phyloP scores from a whole-genome alignment of 92 coral and sea anemone genomes.

The Ricordea florida region DNA sequence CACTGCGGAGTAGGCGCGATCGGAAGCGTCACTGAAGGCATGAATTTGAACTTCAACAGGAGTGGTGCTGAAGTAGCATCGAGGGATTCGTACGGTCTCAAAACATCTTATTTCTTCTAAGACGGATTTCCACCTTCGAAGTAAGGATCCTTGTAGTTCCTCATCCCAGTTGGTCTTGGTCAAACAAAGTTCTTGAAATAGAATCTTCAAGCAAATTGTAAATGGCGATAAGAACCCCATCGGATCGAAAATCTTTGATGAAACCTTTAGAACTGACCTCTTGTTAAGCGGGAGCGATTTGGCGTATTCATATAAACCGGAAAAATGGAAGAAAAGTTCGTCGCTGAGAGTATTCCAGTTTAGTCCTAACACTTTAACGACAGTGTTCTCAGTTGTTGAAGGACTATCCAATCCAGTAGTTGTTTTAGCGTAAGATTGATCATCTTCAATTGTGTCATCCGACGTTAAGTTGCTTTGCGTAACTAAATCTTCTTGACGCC shows the following conservation, averaged over 20 bases:
- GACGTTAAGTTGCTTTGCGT: neutral
- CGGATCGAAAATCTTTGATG: constrained; percentile 76
- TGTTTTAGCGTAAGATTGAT: constrained; percentile 33
- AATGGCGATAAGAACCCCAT: constrained; percentile 64
- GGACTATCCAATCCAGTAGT: constrained; percentile 38
- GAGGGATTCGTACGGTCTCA: constrained; percentile 37
- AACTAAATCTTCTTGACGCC: neutral
- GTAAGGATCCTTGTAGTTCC: constrained; percentile 33
- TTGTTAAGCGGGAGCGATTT: constrained; percentile 65
- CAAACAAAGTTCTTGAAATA: constrained; percentile 71
- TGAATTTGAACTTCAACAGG: constrained; percentile 17
- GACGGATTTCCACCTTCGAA: constrained; percentile 43
- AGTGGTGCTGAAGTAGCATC: constrained; percentile 34
- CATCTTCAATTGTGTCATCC: constrained; percentile 29
- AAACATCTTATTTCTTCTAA: constrained; percentile 34
- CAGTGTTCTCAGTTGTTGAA: neutral
- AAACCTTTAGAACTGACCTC: constrained; percentile 64
- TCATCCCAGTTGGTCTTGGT: constrained; percentile 66
- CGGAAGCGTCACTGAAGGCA: constrained; percentile 20
- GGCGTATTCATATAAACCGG: constrained; percentile 30
- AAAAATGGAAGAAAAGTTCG: constrained; percentile 31
- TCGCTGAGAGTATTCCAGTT: constrained; percentile 21
- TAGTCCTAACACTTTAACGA: neutral
- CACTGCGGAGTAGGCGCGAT: constrained; percentile 29
- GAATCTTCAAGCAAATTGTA: constrained; percentile 50